Conservation (phyloP, 2,113 vertebrate species). For the Oplegnathus fasciatus region DNA sequence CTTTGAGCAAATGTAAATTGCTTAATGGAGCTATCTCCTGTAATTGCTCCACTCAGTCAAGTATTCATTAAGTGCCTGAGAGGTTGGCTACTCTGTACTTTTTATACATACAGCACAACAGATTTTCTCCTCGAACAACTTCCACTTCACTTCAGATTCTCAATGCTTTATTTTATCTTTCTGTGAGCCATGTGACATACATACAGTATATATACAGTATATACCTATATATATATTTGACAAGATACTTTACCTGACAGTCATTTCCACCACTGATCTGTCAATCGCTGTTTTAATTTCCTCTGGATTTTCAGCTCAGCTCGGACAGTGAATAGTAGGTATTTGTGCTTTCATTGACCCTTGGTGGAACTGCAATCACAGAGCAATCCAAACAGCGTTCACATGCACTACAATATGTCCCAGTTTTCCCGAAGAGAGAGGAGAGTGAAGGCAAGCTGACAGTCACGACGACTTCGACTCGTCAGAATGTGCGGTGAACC, state of each 20-base stretch:
- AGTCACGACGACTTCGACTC: conserved; percentile 43
- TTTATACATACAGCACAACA: conserved; percentile 34
- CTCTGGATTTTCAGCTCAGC: not conserved
- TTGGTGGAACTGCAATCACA: conserved; percentile 23
- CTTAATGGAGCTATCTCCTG: conserved; percentile 68
- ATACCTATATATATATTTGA: not conserved
- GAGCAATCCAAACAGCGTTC: conserved; percentile 39
- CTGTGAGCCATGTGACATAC: not conserved
- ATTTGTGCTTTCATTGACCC: conserved; percentile 30
- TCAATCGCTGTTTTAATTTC: not conserved
- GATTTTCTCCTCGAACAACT: conserved; percentile 35
- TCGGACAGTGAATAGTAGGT: not conserved
- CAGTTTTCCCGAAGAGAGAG: conserved; percentile 23
- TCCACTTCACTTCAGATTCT: not conserved
- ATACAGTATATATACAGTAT: not conserved
- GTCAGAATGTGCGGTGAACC: conserved; percentile 38
- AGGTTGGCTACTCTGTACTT: conserved; percentile 45
- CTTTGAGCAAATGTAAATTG: conserved; percentile 69
- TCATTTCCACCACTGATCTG: conserved; percentile 4
- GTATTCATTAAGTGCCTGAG: conserved; percentile 65
- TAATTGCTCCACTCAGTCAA: conserved; percentile 75
- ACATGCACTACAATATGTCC: conserved; percentile 29
- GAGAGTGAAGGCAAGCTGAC: conserved; percentile 43
- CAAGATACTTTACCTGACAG: not conserved
- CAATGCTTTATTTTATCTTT: not conserved